Evolutionary conservation across 2,888 invertebrate species (phyloP).

Genomic region (Cactoblastis cactorum): DNA sequence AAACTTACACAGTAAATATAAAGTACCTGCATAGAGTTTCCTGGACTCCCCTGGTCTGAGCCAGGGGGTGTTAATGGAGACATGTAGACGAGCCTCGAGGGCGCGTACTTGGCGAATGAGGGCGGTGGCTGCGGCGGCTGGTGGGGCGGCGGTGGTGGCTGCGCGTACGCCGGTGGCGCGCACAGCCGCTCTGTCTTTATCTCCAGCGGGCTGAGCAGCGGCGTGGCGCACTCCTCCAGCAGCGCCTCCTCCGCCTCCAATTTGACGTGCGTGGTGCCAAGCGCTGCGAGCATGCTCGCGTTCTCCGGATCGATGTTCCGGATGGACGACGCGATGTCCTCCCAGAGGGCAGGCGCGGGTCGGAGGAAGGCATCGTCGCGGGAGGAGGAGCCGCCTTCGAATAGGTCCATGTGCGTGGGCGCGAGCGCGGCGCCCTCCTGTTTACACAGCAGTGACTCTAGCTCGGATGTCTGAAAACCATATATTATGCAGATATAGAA

Average conservation of each 20-base stretch:
- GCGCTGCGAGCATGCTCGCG: slow-evolving; percentile 89
- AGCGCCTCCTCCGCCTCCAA: slow-evolving; percentile 84
- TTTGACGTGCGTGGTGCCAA: slow-evolving; percentile 85
- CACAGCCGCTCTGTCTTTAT: slow-evolving; percentile 87
- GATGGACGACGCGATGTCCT: slow-evolving; percentile 94
- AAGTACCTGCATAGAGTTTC: slow-evolving; percentile 81
- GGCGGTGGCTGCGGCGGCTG: slow-evolving; percentile 57
- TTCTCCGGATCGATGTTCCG: slow-evolving; percentile 94
- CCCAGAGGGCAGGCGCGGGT: slow-evolving; percentile 93
- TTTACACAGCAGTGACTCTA: slow-evolving; percentile 89
- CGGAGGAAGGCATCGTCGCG: slow-evolving; percentile 92
- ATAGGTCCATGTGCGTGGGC: slow-evolving; percentile 80
- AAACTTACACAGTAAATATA: background rate
- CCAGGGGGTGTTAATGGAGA: slow-evolving; percentile 92
- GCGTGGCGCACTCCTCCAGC: slow-evolving; percentile 82
- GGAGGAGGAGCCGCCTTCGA: slow-evolving; percentile 76
- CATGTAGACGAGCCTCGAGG: slow-evolving; percentile 83
- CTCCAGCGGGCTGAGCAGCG: slow-evolving; percentile 87
- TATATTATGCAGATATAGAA: slow-evolving; percentile 12
- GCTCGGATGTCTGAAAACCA: slow-evolving; percentile 84
- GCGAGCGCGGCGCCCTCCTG: slow-evolving; percentile 83
- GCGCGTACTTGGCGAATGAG: slow-evolving; percentile 67
- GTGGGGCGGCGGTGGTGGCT: slow-evolving; percentile 49
- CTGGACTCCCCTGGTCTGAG: slow-evolving; percentile 92
- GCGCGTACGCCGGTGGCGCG: slow-evolving; percentile 76